Base-by-base conservation (phyloP, 2,888 invertebrate species). In the Cabera pusaria region DNA sequence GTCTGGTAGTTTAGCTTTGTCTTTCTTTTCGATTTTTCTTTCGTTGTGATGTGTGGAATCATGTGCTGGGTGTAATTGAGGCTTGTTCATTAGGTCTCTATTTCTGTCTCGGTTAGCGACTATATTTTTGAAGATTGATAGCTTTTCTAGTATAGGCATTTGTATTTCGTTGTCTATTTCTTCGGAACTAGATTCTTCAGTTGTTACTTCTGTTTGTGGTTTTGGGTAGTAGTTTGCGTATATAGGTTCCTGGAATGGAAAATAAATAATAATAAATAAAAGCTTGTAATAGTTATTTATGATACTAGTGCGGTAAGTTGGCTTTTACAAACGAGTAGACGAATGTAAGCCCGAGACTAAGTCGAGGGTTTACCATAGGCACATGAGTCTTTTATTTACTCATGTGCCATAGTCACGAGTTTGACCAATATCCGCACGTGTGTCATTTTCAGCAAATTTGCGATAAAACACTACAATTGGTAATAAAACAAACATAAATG, bases 1-100 rank as follows among this genome's bases (percentile, higher is more conserved):
- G 5, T 49, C 59, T 0, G 69, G 64, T 0, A 65, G 38, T 19
- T 66, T 65, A 0, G 85, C 70, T 40, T 80, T 73, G 11, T 88
- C 83, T 52, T 88, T 88, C 40, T 87, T 88, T 34, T 82, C 85
- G 0, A 80, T 87, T 39, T 70, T 84, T 6, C 72, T 70, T 2
- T 85, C 77, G 2, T 56, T 56, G 8, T 88, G 87, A 2, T 70
- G 56, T 0, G 76, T 55, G 0, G 63, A 54, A 0, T 88, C 88
- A 19, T 87, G 84, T 0, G 79, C 0, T 0, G 88, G 88, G 35
- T 86, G 85, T 1, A 81, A 49, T 41, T 88, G 88, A 0, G 77
- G 72, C 49, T 87, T 83, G 0, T 68, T 56, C 3, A 72, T 55
- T 0, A 88, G 45, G 21, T 66, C 52, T 7, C 57, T 62, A 5